These are phyloP conservation scores for Druon quercuslanigerum DNA, from an alignment of 1,140 invertebrate species.

Conservation along the genomic window DNA sequence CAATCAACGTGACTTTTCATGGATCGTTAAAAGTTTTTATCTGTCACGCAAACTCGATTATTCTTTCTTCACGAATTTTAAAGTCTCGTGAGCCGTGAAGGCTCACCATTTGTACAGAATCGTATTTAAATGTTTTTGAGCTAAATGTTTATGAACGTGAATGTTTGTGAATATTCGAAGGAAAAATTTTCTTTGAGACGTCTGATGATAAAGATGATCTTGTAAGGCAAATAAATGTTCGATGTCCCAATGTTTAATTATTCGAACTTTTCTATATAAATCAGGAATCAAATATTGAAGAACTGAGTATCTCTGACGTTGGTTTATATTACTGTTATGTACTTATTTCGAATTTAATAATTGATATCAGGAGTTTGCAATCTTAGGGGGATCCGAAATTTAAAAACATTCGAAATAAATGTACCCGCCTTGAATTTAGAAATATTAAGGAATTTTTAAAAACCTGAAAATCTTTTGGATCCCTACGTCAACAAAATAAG, in stretches of 20 bases:
- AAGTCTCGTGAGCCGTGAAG: not conserved
- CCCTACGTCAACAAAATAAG: no score
- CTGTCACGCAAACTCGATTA: conserved; percentile 3
- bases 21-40: not conserved
- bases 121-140: conserved; percentile 8
- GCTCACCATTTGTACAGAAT: conserved; percentile 18
- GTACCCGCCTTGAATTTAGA: no score
- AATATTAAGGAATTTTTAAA: no score
- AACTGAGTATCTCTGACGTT: no score
- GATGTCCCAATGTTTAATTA: no score
- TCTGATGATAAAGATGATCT: no score
- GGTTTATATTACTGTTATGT: not conserved
- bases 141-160: not conserved
- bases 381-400: not conserved
- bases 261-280: no score
- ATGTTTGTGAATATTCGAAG: no score
- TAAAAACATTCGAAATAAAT: not conserved
- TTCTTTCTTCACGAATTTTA: not conserved
- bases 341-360: conserved; percentile 23
- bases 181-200: no score
- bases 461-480: no score
- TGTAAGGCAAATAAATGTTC: no score
- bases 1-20: not conserved
- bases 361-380: not conserved
- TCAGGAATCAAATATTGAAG: no score